A percentile compares a stretch with the other conserved stretches of the same genome.
These are phyloP conservation scores for Stenodera caucasica DNA, from an alignment of 2,888 invertebrate genomes.

Conservation along the genomic window DNA sequence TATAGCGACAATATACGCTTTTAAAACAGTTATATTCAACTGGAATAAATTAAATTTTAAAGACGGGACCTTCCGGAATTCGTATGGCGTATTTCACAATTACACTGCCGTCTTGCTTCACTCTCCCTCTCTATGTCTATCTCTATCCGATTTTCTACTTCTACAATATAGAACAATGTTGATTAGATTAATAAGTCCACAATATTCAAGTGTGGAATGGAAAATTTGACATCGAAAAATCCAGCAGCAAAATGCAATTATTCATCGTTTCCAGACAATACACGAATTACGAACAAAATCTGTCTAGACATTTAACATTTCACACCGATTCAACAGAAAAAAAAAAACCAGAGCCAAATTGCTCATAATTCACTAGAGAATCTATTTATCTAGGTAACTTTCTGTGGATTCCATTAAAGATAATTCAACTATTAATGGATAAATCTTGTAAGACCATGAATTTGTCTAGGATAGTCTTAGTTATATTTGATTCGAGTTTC, in stretches of 20 bases:
- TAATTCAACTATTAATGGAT: too few species aligned
- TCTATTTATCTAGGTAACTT: too few species aligned
- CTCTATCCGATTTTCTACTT: too few species aligned
- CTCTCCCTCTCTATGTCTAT: too few species aligned
- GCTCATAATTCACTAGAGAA: too few species aligned
- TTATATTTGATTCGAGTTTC: too few species aligned
- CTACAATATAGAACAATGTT: not conserved
- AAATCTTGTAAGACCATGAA: too few species aligned
- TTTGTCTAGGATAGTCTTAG: too few species aligned
- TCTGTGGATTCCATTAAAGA: too few species aligned
- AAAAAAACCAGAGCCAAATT: not conserved
- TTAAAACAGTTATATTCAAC: constrained; percentile 17
- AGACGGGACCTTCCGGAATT: constrained; percentile 11
- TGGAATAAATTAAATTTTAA: constrained; percentile 16
- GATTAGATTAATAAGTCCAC: not conserved
- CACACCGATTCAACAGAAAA: not conserved
- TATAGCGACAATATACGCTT: constrained; percentile 9
- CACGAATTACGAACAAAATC: not conserved
- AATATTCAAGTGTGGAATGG: not conserved
- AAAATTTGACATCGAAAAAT: not conserved
- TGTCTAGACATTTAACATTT: not conserved
- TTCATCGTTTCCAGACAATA: not conserved
- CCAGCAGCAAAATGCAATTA: not conserved
- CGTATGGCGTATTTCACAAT: not conserved
- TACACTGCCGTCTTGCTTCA: not conserved